Percentiles rank a stretch among this genome's conserved stretches.
phyloP scores from a whole-genome alignment of 1,140 invertebrate genomes.

The Drosophila biarmipes region DNA sequence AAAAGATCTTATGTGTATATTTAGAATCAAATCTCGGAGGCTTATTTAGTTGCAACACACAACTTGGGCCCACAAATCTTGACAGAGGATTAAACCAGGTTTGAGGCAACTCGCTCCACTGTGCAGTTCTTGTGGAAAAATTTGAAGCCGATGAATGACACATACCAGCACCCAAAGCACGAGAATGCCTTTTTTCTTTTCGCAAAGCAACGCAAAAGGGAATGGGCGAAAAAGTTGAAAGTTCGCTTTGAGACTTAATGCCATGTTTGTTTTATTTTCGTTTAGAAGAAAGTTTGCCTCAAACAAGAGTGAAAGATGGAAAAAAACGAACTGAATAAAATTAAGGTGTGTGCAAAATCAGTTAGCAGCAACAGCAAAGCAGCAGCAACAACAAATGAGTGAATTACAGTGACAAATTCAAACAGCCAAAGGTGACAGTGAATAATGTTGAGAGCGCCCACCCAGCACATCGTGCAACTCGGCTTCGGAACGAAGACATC shows the following conservation, averaged over 20 bases:
- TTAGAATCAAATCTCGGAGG: background rate
- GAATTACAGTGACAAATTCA: slow-evolving; percentile 42
- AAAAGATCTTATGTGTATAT: slow-evolving; percentile 14
- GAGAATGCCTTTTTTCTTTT: slow-evolving; percentile 18
- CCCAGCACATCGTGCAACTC: slow-evolving; percentile 79
- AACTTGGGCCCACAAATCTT: background rate
- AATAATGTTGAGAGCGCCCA: slow-evolving; percentile 82
- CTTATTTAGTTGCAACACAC: slow-evolving; percentile 7
- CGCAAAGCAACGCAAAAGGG: slow-evolving; percentile 12
- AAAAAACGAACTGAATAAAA: slow-evolving; percentile 40
- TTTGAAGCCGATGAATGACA: slow-evolving; percentile 29
- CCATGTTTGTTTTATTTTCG: slow-evolving; percentile 22
- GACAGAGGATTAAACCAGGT: background rate
- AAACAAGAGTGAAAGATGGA: slow-evolving; percentile 40
- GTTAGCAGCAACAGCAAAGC: slow-evolving; percentile 15
- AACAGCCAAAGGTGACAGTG: slow-evolving; percentile 74
- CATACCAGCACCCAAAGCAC: slow-evolving; percentile 11
- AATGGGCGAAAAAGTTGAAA: slow-evolving; percentile 43
- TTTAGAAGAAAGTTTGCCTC: slow-evolving; percentile 47
- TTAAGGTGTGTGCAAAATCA: slow-evolving; percentile 42
- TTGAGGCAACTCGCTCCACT: slow-evolving; percentile 15
- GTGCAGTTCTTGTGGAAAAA: slow-evolving; percentile 37
- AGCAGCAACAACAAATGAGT: slow-evolving; percentile 23
- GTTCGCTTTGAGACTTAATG: slow-evolving; percentile 30
- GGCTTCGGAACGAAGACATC: slow-evolving; percentile 62